Base-by-base conservation (phyloP, 2,113 vertebrate species). In the Erythrocercus mccallii region DNA sequence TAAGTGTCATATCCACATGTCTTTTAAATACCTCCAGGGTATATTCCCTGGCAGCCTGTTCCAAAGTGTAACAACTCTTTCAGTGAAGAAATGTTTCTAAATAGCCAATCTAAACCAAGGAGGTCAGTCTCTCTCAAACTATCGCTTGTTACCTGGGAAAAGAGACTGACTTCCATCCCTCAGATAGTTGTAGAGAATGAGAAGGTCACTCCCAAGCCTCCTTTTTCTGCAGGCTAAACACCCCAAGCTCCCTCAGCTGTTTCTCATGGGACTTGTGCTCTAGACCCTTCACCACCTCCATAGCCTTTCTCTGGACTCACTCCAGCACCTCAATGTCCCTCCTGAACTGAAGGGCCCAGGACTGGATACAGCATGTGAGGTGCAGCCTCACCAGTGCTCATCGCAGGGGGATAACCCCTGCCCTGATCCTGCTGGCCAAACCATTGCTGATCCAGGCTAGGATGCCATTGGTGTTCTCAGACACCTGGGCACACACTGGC, bases 231-330 rank as follows among this genome's bases (percentile, higher is more conserved):
- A 50, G 61, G 25, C 31, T 42, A 35, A 68, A 76, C 61, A 66
- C 11, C 2, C 17, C 61, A 4, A 68, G 31, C 25, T 76, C 31
- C 17, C 17, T 37, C 71, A 76, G 21, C 31, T 58, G 17, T 31
- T 76, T 21, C 44, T 58, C 31, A 11, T 8, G 3, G 61, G 44
- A 68, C 25, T 25, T 21, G 25, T 25, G 17, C 31, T 42, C 31
- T 21, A 35, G 70, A 30, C 20, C 25, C 4, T 20, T 31, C 31
- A 1, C 24, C 6, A 54, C 3, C 31, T 58, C 25, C 6, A 5
- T 0, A 2, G 31, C 4, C 13, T 20, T 86, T 25, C 31, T 42
- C 31, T 35, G 51, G 44, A 31, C 21, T 1, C 3, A 1, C 37
- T 50, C 31, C 25, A 47, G n/a, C 28, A 13, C 60, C 30, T 65